Conservation (phyloP, 2,113 vertebrate genomes). For the Alces alces region DNA sequence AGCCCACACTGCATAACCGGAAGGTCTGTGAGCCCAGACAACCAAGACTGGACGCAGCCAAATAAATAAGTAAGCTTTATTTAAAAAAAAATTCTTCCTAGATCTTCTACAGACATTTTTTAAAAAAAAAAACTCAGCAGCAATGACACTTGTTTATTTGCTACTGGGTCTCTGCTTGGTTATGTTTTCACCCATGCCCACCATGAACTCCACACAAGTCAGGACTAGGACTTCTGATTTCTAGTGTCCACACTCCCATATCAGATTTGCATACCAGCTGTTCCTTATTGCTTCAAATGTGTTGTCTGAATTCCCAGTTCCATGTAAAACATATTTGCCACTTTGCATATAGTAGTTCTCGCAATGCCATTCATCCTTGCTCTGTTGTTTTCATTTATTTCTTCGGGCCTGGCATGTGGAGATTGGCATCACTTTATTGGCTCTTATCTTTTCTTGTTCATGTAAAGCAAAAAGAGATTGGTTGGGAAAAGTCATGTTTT, state of each 20-base stretch:
- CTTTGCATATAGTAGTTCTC: neutral
- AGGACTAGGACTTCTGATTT: neutral
- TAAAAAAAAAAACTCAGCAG: neutral
- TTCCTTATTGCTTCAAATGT: neutral
- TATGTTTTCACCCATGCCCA: neutral
- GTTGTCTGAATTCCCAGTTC: neutral
- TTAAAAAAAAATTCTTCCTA: neutral
- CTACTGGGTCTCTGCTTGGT: neutral
- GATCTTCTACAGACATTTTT: neutral
- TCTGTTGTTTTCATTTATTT: conserved; percentile 41
- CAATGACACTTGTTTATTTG: neutral
- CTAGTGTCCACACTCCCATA: neutral
- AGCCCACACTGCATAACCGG: neutral
- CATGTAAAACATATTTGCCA: neutral
- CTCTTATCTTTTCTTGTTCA: neutral
- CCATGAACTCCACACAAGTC: neutral
- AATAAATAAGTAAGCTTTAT: neutral
- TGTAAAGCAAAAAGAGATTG: conserved; percentile 7
- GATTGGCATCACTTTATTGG: neutral
- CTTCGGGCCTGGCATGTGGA: neutral
- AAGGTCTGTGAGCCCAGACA: neutral
- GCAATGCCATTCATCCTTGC: neutral
- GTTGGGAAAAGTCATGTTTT: neutral
- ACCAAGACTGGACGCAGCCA: neutral
- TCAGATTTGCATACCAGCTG: neutral